Base-by-base conservation (phyloP, 2,113 vertebrate species). In the Dromas ardeola region DNA sequence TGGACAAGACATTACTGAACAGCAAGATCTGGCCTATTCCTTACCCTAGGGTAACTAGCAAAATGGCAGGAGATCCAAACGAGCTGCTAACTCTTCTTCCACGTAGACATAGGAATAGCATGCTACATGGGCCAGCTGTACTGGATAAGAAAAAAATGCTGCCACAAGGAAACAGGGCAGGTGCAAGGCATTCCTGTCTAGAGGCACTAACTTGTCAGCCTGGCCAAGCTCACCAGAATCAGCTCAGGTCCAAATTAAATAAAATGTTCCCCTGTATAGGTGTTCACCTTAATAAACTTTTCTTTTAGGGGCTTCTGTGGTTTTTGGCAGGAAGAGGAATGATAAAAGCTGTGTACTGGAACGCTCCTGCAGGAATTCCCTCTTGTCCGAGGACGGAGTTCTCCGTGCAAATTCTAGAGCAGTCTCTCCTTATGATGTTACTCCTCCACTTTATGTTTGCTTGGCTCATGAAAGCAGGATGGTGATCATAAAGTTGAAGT, bases 381-480 rank as follows among this genome's bases (percentile, higher is more conserved):
- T 69, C 21, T 72, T 21, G 9, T 49, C 21, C 40, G 56, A 87
- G 82, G 40, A 34, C 17, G 42, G 58, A 59, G 6, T 13, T 74
- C 36, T 29, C 23, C 0, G 0, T 63, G n/a, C 27, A 43, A 81
- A 76, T 2, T 34, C 26, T 59, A 55, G 27, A 67, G 15, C 20
- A 38, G 4, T 32, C 20, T 43, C 7, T 65, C 38, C 65, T 76
- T 43, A 22, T 0, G 1, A 18, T 43, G 25, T 66, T 50, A 67
- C 9, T 43, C 43, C 17, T 63, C 40, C 10, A 42, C 2, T 59
- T 78, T 38, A 30, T 1, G 0, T 32, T 53, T 71, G 3, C 8
- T 25, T 72, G 40, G 26, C 21, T 81, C 2, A 1, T 66, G 23
- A 72, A 66, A 50, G 14, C 17, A 62, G n/a, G 25, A 40, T 77